Conservation (phyloP, 2,113 vertebrate genomes). For the Alethe castanea region DNA sequence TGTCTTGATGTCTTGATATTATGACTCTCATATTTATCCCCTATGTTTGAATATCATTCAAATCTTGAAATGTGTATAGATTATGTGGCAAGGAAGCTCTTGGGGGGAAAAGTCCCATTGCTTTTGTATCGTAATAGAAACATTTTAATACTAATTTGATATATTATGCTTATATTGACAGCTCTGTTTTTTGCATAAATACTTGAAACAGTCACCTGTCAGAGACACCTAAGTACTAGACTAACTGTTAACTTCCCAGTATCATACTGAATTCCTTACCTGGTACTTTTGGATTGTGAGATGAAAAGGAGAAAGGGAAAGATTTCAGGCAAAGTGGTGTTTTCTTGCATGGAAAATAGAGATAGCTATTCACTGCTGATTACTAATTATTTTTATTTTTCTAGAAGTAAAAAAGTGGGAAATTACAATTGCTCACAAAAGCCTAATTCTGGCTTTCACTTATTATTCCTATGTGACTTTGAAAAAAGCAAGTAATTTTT, state of each 20-base stretch:
- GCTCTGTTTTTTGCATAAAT: not conserved
- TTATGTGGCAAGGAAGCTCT: not conserved
- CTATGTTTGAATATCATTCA: not conserved
- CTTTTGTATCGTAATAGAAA: not conserved
- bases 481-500: not conserved
- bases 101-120: not conserved
- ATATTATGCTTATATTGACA: not conserved
- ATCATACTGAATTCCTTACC: not conserved
- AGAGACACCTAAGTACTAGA: not conserved
- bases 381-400: not conserved
- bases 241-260: not conserved
- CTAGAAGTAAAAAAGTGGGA: fast-evolving
- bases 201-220: not conserved
- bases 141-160: not conserved
- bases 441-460: not conserved
- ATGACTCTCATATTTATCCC: not conserved
- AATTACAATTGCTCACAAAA: not conserved
- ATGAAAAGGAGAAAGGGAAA: not conserved
- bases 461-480: not conserved
- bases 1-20: not conserved
- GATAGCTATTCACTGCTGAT: not conserved
- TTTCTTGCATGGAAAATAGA: not conserved
- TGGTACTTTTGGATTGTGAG: not conserved
- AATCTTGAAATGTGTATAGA: not conserved
- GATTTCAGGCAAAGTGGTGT: not conserved